Percentiles rank a stretch among this genome's conserved stretches.
Evolutionary conservation across 1,140 invertebrate species (phyloP).

Genomic region (Cydia fagiglandana): DNA sequence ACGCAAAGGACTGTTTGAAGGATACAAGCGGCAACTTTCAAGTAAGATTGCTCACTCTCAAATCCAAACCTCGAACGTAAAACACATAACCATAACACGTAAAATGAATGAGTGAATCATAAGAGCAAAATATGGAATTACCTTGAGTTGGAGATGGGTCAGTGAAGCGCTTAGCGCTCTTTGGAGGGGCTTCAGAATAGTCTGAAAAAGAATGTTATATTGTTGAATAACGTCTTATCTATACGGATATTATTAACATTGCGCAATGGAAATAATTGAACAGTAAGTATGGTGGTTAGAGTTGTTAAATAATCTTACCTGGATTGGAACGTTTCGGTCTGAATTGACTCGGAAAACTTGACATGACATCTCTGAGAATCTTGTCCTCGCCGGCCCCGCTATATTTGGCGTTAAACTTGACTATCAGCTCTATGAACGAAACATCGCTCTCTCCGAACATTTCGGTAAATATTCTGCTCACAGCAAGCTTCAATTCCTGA

Average conservation of each 20-base stretch:
- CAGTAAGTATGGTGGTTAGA: background rate
- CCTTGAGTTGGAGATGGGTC: conserved; percentile 46
- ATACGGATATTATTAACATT: conserved; percentile 19
- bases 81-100: background rate
- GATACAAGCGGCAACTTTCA: no score
- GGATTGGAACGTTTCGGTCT: conserved; percentile 48
- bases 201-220: conserved; percentile 48
- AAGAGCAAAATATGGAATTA: conserved; percentile 34
- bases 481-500: conserved; percentile 47
- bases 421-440: conserved; percentile 62
- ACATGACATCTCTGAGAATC: conserved; percentile 56
- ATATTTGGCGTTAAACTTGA: conserved; percentile 60
- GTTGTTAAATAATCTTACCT: conserved; percentile 54
- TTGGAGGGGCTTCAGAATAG: conserved; percentile 45
- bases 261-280: conserved; percentile 22
- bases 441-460: conserved; percentile 60
- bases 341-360: conserved; percentile 51
- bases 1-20: no score
- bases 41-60: background rate
- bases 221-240: conserved; percentile 8
- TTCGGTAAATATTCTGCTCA: conserved; percentile 47
- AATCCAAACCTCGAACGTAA: background rate
- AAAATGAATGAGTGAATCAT: background rate
- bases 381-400: conserved; percentile 49
- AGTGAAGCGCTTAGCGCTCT: conserved; percentile 46